A percentile compares a stretch with the other conserved stretches of the same genome.
phyloP scores from a whole-genome alignment of 2,888 invertebrate genomes.

The Ariolimax columbianus region DNA sequence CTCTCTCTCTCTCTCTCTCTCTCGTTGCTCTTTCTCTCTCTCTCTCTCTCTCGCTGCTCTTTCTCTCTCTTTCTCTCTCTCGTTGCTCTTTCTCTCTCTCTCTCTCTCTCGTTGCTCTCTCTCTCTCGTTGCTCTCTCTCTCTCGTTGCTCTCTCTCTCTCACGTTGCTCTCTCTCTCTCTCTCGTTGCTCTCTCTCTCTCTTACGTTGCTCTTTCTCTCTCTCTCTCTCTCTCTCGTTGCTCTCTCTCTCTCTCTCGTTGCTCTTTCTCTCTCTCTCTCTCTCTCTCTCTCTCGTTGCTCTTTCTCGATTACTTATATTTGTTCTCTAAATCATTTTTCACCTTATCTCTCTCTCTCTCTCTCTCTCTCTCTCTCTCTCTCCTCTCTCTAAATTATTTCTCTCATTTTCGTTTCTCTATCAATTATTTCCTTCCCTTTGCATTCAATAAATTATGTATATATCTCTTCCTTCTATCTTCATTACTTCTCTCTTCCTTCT shows the following conservation, averaged over 20 bases:
- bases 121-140: not conserved
- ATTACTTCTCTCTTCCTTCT: not conserved
- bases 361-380: constrained; percentile 10
- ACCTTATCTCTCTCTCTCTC: too few relatives aligned
- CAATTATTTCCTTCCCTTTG: too few relatives aligned
- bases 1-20: not conserved
- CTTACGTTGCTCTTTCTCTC: not conserved
- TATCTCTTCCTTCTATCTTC: too few relatives aligned
- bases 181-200: too few relatives aligned
- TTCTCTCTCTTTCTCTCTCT: not conserved
- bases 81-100: not conserved
- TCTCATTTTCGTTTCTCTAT: too few relatives aligned
- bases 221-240: not conserved
- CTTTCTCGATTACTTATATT: not conserved
- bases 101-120: not conserved
- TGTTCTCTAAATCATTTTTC: not conserved
- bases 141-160: not conserved
- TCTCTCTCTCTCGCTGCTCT: too few relatives aligned
- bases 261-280: not conserved
- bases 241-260: not conserved
- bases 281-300: not conserved
- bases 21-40: not conserved
- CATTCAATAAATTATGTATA: not conserved
- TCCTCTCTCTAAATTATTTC: too few relatives aligned
- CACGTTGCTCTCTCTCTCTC: too few relatives aligned